A percentile compares a stretch with the other conserved stretches of the same genome.
Evolutionary conservation across 92 coral and sea anemone species (phyloP).

Genomic region (Epizoanthus rinbou): DNA sequence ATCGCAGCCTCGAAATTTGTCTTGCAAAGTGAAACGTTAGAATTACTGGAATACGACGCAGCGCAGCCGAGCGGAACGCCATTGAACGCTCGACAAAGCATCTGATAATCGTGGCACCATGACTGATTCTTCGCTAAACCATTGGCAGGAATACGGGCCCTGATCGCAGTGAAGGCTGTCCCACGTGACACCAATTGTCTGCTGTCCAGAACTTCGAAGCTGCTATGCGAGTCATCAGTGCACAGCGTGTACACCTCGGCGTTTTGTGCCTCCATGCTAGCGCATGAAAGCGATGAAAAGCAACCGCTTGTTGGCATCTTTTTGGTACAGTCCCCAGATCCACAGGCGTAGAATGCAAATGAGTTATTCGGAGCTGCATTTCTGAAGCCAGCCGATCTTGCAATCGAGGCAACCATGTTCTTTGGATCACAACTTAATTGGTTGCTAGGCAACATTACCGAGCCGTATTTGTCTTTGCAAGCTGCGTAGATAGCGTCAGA

Average conservation of each 20-base stretch:
- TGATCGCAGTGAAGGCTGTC: constrained; percentile 42
- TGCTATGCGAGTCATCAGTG: constrained; percentile 30
- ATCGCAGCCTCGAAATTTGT: constrained; percentile 44
- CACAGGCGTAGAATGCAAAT: constrained; percentile 57
- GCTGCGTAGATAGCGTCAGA: constrained; percentile 31
- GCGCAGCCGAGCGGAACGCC: constrained; percentile 60
- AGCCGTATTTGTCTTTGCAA: constrained; percentile 48
- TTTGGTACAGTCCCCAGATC: constrained; percentile 29
- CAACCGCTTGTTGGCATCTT: constrained; percentile 46
- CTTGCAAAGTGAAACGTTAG: constrained; percentile 30
- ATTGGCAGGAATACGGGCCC: constrained; percentile 51
- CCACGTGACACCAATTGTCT: constrained; percentile 5
- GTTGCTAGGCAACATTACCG: constrained; percentile 59
- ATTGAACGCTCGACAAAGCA: constrained; percentile 51
- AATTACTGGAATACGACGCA: constrained; percentile 8
- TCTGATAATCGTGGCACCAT: constrained; percentile 65
- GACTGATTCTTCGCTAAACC: constrained; percentile 42
- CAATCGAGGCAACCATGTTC: constrained; percentile 41
- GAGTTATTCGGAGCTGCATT: constrained; percentile 43
- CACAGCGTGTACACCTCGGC: constrained; percentile 63
- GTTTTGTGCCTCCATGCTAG: constrained; percentile 36
- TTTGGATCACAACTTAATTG: constrained; percentile 48
- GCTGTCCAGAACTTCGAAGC: constrained; percentile 56
- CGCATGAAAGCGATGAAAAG: constrained; percentile 50
- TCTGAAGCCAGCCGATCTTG: constrained; percentile 48